Conservation (phyloP, 2,113 vertebrate species). For the Numida meleagris region DNA sequence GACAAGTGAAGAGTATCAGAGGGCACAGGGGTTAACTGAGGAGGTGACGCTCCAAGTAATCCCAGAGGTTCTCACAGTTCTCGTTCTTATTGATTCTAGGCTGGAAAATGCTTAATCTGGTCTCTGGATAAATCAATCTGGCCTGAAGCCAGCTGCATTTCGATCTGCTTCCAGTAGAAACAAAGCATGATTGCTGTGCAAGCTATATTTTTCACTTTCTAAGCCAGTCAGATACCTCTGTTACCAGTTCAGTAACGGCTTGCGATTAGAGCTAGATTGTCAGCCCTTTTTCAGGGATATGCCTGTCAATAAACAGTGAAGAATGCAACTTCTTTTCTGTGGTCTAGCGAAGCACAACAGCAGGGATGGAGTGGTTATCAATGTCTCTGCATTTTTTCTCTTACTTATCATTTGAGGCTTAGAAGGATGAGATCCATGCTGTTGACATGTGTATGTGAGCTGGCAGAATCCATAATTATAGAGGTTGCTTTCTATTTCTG, state of each 20-base stretch:
- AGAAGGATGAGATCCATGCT: neutral
- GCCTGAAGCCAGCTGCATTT: neutral
- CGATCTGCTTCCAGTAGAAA: neutral
- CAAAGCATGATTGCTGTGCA: neutral
- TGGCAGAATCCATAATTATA: neutral
- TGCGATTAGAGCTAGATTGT: neutral
- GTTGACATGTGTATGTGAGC: neutral
- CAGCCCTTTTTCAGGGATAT: neutral
- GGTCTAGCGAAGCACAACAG: neutral
- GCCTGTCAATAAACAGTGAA: neutral
- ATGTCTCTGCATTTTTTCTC: neutral
- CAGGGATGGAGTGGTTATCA: neutral
- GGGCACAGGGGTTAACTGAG: rapidly evolving
- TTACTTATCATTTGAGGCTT: neutral
- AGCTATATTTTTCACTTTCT: neutral
- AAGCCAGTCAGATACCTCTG: neutral
- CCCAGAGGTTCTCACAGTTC: neutral
- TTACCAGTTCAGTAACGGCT: neutral
- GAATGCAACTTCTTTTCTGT: neutral
- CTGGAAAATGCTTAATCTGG: neutral
- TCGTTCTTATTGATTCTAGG: neutral
- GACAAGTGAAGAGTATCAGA: neutral
- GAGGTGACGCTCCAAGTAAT: neutral
- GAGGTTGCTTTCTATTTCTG: neutral
- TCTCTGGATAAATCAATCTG: neutral